phyloP scores from a whole-genome alignment of 2,888 invertebrate genomes.

The Nomada hirtipes region DNA sequence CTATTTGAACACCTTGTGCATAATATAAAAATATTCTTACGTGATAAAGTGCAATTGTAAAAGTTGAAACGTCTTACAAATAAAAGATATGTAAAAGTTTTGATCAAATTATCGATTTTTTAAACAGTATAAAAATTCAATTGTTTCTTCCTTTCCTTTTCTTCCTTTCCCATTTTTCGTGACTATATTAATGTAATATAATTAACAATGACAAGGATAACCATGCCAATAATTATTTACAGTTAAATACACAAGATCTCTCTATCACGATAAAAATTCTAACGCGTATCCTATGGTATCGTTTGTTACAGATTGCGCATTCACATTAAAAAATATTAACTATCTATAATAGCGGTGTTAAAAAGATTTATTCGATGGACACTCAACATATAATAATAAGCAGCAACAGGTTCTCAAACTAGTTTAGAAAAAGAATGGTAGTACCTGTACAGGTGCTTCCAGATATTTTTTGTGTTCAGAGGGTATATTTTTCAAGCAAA shows the following conservation, averaged over 20 bases:
- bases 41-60: neutral
- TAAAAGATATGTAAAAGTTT: neutral
- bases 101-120: no score
- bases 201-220: slow-evolving; percentile 9
- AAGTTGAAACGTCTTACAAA: slow-evolving; percentile 3
- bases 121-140: neutral
- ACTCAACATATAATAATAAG: slow-evolving; percentile 40
- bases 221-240: slow-evolving; percentile 9
- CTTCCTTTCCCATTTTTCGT: neutral
- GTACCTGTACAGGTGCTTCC: slow-evolving; percentile 81
- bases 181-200: slow-evolving; percentile 13
- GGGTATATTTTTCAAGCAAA: slow-evolving; percentile 70
- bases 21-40: neutral
- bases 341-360: slow-evolving; percentile 43
- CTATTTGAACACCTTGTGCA: neutral
- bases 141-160: neutral
- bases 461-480: slow-evolving; percentile 75
- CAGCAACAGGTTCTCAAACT: slow-evolving; percentile 41
- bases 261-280: neutral
- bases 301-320: slow-evolving; percentile 34
- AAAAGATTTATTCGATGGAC: slow-evolving; percentile 24
- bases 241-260: neutral
- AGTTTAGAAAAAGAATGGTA: slow-evolving; percentile 53
- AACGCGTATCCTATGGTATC: slow-evolving; percentile 11
- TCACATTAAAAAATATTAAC: slow-evolving; percentile 49